Evolutionary conservation across 92 coral and sea anemone genomes (phyloP).

Genomic region (Siderastrea radians): DNA sequence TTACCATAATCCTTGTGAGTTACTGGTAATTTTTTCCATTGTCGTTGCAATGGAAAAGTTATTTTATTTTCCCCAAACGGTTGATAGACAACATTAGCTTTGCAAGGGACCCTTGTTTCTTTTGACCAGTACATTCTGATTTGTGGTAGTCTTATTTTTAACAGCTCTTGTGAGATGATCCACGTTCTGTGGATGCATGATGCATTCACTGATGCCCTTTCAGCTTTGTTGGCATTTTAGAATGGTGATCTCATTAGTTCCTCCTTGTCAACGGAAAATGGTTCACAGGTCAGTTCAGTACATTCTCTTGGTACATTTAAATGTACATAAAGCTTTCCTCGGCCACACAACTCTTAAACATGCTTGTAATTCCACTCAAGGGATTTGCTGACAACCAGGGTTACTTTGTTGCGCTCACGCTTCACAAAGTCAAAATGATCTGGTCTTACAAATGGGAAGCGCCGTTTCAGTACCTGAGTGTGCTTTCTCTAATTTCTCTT

Average conservation of each 20-base stretch:
- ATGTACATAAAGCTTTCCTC: slow-evolving; percentile 73
- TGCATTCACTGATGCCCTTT: slow-evolving; percentile 34
- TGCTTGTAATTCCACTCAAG: slow-evolving; percentile 73
- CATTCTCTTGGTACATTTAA: slow-evolving; percentile 69
- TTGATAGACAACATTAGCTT: background rate
- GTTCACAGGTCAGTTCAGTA: slow-evolving; percentile 39
- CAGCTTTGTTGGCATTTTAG: slow-evolving; percentile 8
- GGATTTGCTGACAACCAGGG: slow-evolving; percentile 71
- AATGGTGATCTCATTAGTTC: slow-evolving; percentile 21
- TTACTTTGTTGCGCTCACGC: slow-evolving; percentile 75
- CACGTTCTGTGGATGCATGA: slow-evolving; percentile 12
- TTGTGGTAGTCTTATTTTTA: no score
- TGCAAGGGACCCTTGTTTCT: no score
- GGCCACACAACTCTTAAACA: slow-evolving; percentile 74
- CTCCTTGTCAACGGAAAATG: slow-evolving; percentile 37
- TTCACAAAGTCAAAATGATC: slow-evolving; percentile 63
- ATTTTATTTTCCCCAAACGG: slow-evolving; percentile 8
- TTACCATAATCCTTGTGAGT: slow-evolving; percentile 1
- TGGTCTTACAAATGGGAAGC: no score
- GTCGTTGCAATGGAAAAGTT: slow-evolving; percentile 23
- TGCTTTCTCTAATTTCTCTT: no score
- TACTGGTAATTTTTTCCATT: background rate
- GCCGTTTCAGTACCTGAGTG: no score
- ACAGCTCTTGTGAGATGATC: background rate
- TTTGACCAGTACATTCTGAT: no score